These are phyloP conservation scores for Ispidina picta DNA, from an alignment of 2,797 vertebrate species.

Conservation along the genomic window DNA sequence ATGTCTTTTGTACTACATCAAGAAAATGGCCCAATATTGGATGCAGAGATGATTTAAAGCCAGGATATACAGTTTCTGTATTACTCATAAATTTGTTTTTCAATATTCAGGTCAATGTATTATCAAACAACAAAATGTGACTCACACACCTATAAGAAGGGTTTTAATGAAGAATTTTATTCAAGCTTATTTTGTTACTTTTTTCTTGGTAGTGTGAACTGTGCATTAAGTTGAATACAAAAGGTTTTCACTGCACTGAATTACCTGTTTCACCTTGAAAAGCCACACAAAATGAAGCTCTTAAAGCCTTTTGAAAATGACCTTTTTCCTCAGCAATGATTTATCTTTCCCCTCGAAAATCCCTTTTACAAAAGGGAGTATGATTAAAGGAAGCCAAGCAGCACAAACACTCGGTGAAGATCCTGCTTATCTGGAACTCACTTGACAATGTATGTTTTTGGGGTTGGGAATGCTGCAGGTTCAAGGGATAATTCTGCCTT, in stretches of 20 bases:
- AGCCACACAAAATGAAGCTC: slow-evolving; percentile 85
- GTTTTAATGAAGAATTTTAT: slow-evolving; percentile 71
- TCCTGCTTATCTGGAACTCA: slow-evolving; percentile 85
- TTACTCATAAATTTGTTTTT: slow-evolving; percentile 57
- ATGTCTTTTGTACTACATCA: slow-evolving; percentile 11
- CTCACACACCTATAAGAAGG: slow-evolving; percentile 3
- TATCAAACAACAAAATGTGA: slow-evolving; percentile 53
- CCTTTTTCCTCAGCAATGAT: slow-evolving; percentile 91
- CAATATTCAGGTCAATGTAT: slow-evolving; percentile 11
- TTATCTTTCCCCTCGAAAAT: slow-evolving; percentile 87
- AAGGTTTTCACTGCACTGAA: slow-evolving; percentile 76
- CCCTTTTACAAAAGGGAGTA: slow-evolving; percentile 83
- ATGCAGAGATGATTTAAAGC: slow-evolving; percentile 51
- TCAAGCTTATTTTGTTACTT: slow-evolving; percentile 70
- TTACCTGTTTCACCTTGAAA: slow-evolving; percentile 84
- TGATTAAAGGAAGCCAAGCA: slow-evolving; percentile 83
- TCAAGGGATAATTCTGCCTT: slow-evolving; percentile 92
- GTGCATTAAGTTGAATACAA: slow-evolving; percentile 81
- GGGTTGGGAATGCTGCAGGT: slow-evolving; percentile 87
- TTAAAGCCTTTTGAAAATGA: slow-evolving; percentile 87
- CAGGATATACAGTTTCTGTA: slow-evolving; percentile 2
- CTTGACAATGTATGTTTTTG: slow-evolving; percentile 83
- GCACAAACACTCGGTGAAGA: slow-evolving; percentile 82
- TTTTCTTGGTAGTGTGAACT: slow-evolving; percentile 64
- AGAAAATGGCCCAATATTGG: slow-evolving; percentile 26